These are phyloP conservation scores for Conopomorpha cramerella DNA, from an alignment of 1,140 invertebrate genomes.

Conservation along the genomic window DNA sequence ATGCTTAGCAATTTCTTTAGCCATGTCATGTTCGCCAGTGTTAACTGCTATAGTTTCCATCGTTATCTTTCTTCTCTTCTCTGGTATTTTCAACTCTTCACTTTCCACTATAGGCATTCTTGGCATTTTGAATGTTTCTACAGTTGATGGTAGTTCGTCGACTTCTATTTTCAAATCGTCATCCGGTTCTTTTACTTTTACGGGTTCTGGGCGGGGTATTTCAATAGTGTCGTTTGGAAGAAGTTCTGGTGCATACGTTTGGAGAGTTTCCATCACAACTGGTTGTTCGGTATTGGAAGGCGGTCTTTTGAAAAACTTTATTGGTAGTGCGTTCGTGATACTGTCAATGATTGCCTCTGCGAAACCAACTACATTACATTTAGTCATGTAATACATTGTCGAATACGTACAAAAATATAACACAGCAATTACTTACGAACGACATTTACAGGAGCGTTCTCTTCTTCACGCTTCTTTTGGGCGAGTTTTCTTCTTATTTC, in stretches of 20 bases:
- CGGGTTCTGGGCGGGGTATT: background rate
- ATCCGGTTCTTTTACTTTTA: constrained; percentile 13
- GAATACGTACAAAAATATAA: too few relatives aligned
- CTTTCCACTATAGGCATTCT: constrained; percentile 39
- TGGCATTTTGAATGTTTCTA: constrained; percentile 24
- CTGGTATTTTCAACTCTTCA: constrained; percentile 25
- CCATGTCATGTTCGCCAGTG: constrained; percentile 31
- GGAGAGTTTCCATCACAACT: constrained; percentile 34
- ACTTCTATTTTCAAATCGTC: constrained; percentile 7
- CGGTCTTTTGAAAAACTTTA: constrained; percentile 23
- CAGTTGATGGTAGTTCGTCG: constrained; percentile 4
- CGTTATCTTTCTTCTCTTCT: constrained; percentile 9
- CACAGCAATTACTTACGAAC: constrained; percentile 25
- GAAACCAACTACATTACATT: constrained; percentile 2
- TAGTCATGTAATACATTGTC: background rate
- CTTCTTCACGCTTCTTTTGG: constrained; percentile 29
- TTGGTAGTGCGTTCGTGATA: constrained; percentile 30
- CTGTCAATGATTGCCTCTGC: constrained; percentile 38
- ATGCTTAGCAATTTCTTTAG: constrained; percentile 30
- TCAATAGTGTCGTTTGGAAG: constrained; percentile 19
- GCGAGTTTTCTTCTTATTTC: constrained; percentile 33
- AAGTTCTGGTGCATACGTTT: constrained; percentile 33
- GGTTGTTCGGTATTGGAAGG: constrained; percentile 24
- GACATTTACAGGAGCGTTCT: constrained; percentile 24
- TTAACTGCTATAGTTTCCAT: constrained; percentile 32